These are phyloP conservation scores for Microcaecilia unicolor DNA, from an alignment of 2,797 vertebrate species.

Conservation along the genomic window DNA sequence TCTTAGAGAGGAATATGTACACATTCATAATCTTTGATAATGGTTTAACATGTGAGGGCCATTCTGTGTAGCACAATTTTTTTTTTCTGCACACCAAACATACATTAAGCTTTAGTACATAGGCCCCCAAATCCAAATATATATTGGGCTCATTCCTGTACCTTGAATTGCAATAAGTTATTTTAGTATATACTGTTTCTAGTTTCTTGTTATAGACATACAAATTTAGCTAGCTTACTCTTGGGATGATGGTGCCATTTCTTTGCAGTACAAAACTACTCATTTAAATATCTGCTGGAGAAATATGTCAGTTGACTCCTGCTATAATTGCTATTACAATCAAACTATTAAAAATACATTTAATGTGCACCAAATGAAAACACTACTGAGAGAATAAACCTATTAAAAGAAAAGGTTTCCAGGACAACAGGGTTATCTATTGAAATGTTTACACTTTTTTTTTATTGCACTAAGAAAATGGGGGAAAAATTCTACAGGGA, in stretches of 20 bases:
- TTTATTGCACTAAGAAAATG: conserved; percentile 3
- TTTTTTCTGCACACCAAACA: too few species aligned
- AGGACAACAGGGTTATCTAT: conserved; percentile 14
- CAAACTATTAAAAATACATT: conserved; percentile 6
- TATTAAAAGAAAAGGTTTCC: conserved; percentile 15
- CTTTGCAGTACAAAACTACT: conserved; percentile 28
- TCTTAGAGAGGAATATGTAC: too few species aligned
- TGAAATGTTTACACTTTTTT: conserved; percentile 29
- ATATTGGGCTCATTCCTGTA: background rate
- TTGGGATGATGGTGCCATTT: conserved; percentile 23
- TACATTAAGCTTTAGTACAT: too few species aligned
- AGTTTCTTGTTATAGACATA: conserved; percentile 27
- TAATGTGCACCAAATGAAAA: background rate
- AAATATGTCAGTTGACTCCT: conserved; percentile 19
- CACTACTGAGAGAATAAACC: conserved; percentile 1
- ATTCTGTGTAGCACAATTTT: too few species aligned
- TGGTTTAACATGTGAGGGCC: too few species aligned
- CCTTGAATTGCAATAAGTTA: conserved; percentile 21
- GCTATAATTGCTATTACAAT: conserved; percentile 2
- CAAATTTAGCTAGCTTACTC: conserved; percentile 32
- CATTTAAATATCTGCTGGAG: conserved; percentile 35
- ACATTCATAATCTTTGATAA: too few species aligned
- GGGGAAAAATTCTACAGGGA: background rate
- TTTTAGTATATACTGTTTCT: conserved; percentile 38
- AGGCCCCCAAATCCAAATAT: conserved; percentile 24